Evolutionary conservation across 1,140 invertebrate species (phyloP).

Genomic region (Lepidurus couesii): DNA sequence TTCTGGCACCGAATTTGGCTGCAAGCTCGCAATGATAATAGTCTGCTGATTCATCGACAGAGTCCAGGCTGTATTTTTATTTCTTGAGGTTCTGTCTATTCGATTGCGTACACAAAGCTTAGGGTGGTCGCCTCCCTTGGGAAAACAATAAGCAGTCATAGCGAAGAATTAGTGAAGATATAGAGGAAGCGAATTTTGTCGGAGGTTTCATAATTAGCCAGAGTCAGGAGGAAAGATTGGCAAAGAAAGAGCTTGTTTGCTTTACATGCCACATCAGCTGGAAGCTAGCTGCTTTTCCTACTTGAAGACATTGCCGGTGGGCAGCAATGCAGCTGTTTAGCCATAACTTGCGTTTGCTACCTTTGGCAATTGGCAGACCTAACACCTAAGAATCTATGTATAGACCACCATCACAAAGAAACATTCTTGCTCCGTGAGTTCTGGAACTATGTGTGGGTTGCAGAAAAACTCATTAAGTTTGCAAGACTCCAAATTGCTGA

Average conservation of each 20-base stretch:
- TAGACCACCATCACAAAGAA: constrained; percentile 10
- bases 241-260: neutral
- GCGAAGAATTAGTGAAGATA: neutral
- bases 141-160: neutral
- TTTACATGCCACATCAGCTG: neutral
- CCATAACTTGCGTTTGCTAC: neutral
- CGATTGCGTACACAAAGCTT: neutral
- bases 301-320: neutral
- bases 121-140: neutral
- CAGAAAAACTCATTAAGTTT: neutral
- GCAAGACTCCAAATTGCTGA: neutral
- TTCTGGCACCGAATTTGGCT: neutral
- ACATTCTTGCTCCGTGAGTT: neutral
- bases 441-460: neutral
- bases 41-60: neutral
- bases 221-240: neutral
- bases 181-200: neutral
- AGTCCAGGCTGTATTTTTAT: neutral
- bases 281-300: neutral
- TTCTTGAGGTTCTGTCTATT: neutral
- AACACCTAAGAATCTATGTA: constrained; percentile 2
- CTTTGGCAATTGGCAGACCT: constrained; percentile 13
- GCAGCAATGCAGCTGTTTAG: neutral
- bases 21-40: neutral
- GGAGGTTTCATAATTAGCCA: neutral